Evolutionary conservation across 2,888 invertebrate genomes (phyloP).

Genomic region (Andrena hattorfiana): DNA sequence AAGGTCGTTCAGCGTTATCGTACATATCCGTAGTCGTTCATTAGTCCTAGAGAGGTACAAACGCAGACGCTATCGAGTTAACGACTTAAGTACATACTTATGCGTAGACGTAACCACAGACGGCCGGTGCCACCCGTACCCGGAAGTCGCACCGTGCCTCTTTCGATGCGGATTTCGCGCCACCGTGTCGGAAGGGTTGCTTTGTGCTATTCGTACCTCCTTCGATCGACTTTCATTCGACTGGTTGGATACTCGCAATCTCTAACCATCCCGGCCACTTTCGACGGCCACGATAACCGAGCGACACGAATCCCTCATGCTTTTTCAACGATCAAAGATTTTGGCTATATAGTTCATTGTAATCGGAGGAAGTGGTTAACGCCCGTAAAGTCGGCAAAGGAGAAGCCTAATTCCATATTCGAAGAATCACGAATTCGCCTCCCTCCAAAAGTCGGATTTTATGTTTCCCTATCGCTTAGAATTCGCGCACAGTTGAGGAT

Average conservation of each 20-base stretch:
- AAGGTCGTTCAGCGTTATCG: constrained; percentile 75
- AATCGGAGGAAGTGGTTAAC: constrained; percentile 19
- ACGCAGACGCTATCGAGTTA: constrained; percentile 73
- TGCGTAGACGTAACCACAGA: constrained; percentile 63
- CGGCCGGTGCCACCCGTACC: constrained; percentile 31
- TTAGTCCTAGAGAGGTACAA: constrained; percentile 80
- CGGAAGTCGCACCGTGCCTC: constrained; percentile 18
- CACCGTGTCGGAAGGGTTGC: constrained; percentile 69
- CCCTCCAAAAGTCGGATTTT: neutral
- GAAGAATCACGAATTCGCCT: constrained; percentile 20
- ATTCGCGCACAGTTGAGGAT: neutral
- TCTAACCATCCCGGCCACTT: constrained; percentile 6
- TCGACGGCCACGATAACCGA: neutral
- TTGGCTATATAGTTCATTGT: neutral
- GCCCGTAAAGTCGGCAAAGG: constrained; percentile 13
- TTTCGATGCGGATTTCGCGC: constrained; percentile 47
- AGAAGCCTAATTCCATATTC: constrained; percentile 21
- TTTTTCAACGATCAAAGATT: neutral
- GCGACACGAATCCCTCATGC: constrained; percentile 10
- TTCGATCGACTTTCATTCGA: constrained; percentile 30
- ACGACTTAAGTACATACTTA: constrained; percentile 68
- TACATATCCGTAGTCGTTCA: constrained; percentile 68
- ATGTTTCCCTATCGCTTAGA: neutral
- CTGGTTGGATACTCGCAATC: constrained; percentile 11
- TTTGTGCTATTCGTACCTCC: constrained; percentile 60